Base-by-base conservation (phyloP, 2,113 vertebrate genomes). In the Cynocephalus volans region DNA sequence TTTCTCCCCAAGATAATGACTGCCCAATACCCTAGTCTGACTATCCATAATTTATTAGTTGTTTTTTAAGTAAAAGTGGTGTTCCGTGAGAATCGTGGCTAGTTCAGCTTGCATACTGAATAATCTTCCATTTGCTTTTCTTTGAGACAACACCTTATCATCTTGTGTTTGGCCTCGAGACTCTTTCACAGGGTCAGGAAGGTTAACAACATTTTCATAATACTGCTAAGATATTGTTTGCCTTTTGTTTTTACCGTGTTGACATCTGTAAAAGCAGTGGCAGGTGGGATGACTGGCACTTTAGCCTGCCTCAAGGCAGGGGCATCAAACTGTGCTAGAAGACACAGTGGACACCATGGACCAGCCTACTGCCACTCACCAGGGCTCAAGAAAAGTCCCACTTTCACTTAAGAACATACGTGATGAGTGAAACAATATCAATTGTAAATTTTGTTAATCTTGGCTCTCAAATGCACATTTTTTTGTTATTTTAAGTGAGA, bases 401-500 rank as follows among this genome's bases (percentile, higher is more conserved):
- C 41, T 8, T 52, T 82, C 50, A 85, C 12, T 76, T 48, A 87
- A 48, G 76, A 81, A 58, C 65, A 41, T 6, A n/a, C 13, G 52
- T 67, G 45, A 54, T 36, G 36, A 3, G 4, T 41, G 41, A 41
- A 41, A 41, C 3, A 41, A 41, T 41, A 41, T 41, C 41, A 41
- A 41, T 41, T 41, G 41, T 41, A 41, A 3, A 41, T 41, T 41
- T 41, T 41, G 41, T 41, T 41, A 41, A 41, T 41, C 56, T 52
- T 41, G n/a, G 70, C n/a, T 9, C 24, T 65, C 67, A 7, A 67
- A 52, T 65, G 23, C 8, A 48, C 9, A 56, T 72, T 8, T 87
- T 87, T 82, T 31, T 77, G 45, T 54, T 83, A 88, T 84, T 92
- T 92, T 58, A 62, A 87, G 36, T 54, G n/a, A 93, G 36, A 24